Evolutionary conservation across 2,797 vertebrate genomes (phyloP).

Genomic region (Xenentodon cancila): DNA sequence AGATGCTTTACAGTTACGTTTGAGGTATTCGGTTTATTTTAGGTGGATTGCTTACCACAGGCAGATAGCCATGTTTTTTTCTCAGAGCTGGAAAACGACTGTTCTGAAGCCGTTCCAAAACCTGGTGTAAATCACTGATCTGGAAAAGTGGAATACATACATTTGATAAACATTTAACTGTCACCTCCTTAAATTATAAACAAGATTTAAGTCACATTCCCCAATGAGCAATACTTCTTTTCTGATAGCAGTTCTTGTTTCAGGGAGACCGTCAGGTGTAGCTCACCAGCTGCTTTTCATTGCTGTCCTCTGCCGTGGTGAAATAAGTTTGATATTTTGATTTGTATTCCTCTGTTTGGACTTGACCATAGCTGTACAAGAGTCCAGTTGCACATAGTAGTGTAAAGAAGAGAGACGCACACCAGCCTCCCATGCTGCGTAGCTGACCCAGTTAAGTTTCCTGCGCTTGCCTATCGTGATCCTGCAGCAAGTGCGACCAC

Average conservation of each 20-base stretch:
- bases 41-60: conserved; percentile 55
- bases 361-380: conserved; percentile 32
- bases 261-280: conserved; percentile 2
- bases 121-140: conserved; percentile 71
- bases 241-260: not conserved
- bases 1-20: not conserved
- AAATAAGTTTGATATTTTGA: conserved; percentile 59
- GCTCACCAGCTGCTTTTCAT: conserved; percentile 76
- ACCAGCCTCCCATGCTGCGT: conserved; percentile 61
- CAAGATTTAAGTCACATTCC: not conserved
- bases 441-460: conserved; percentile 72
- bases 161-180: not conserved
- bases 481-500: conserved; percentile 24
- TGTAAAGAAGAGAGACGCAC: conserved; percentile 44
- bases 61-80: conserved; percentile 70
- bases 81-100: conserved; percentile 55
- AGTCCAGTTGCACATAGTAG: conserved; percentile 57
- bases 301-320: conserved; percentile 51
- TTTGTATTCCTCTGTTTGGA: conserved; percentile 56
- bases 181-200: not conserved
- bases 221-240: no score
- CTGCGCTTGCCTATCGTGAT: conserved; percentile 46
- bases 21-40: not conserved
- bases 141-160: conserved; percentile 30
- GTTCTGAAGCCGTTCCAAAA: conserved; percentile 75